Evolutionary conservation across 2,797 vertebrate genomes (phyloP).

Genomic region (Eupleurogrammus muticus): DNA sequence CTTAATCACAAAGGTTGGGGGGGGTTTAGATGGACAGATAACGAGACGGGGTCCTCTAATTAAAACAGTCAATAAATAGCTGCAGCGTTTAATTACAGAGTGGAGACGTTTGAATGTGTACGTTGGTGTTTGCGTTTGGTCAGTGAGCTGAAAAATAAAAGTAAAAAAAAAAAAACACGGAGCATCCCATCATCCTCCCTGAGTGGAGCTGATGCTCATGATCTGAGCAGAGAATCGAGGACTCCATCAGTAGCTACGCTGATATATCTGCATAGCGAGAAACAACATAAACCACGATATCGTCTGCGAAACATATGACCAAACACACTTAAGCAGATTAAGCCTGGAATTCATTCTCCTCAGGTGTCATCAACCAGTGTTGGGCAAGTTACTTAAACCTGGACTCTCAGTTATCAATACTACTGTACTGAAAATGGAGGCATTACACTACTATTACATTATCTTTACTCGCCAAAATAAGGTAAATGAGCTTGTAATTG

Average conservation of each 20-base stretch:
- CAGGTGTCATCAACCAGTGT: not conserved
- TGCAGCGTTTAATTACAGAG: slow-evolving; percentile 47
- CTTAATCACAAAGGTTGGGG: slow-evolving; percentile 64
- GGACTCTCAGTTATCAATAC: too few species aligned
- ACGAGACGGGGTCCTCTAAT: slow-evolving; percentile 62
- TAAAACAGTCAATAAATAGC: slow-evolving; percentile 50
- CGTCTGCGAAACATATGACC: not conserved
- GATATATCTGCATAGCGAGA: not conserved
- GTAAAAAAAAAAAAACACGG: not conserved
- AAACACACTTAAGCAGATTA: not conserved
- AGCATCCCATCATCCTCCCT: not conserved
- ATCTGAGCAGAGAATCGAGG: not conserved
- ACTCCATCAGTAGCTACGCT: not conserved
- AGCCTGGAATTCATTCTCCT: not conserved
- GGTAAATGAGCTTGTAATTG: too few species aligned
- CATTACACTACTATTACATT: too few species aligned
- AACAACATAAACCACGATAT: not conserved
- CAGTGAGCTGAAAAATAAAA: not conserved
- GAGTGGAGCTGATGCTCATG: slow-evolving; percentile 2
- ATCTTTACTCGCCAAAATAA: too few species aligned
- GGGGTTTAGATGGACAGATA: slow-evolving; percentile 57
- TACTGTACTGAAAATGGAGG: too few species aligned
- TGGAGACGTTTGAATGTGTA: slow-evolving; percentile 29
- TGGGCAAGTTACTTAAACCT: too few species aligned
- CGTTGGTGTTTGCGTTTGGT: slow-evolving; percentile 22